Evolutionary conservation across 2,797 vertebrate genomes (phyloP), one percentile per base, ranked within the genome.

Genomic region (Dallia pectoralis): DNA sequence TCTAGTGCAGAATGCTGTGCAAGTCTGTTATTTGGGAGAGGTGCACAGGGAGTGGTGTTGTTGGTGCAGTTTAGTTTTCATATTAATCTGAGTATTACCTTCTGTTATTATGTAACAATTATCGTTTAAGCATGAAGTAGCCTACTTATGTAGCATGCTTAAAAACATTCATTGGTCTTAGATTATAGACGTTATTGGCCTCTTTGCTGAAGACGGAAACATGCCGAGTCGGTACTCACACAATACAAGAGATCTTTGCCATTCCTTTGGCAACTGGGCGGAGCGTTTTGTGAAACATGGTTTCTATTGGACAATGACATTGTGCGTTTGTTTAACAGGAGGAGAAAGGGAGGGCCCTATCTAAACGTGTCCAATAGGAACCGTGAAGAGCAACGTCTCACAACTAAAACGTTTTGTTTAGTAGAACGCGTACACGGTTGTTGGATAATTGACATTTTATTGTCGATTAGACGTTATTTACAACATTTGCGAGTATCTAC

Each of bases 1-100:
- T 40, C 36, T 40, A 40, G 6, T 87, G 59, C 77, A 73, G 44
- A 81, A 77, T 67, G 82, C 80, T 44, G 1, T 56, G 6, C 69
- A n/a, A 1, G 40, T 2, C 0, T 0, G 3, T 1, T 1, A 70
- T 30, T 12, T 1, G 0, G 64, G 51, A 40, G 36, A 40, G 2
- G 5, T 5, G 36, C 36, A 40, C 36, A 3, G 33, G 36, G 36
- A 9, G 36, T 40, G 36, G 36, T 40, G 5, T 40, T n/a, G n/a
- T n/a, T n/a, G n/a, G n/a, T n/a, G n/a, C n/a, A n/a, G 53, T 44
- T 40, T 0, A 84, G 75, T 67, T 0, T 25, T 32, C 0, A 16
- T 27, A 62, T 62, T 27, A 29, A 62, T 59, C 56, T 11, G 27
- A 11, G 8, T 27, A 27, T 4, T 59, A 7, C 25, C 9, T 51